Evolutionary conservation across 1,140 invertebrate genomes (phyloP), one percentile per base, ranked within the genome.

Genomic region (Eupeodes corollae): DNA sequence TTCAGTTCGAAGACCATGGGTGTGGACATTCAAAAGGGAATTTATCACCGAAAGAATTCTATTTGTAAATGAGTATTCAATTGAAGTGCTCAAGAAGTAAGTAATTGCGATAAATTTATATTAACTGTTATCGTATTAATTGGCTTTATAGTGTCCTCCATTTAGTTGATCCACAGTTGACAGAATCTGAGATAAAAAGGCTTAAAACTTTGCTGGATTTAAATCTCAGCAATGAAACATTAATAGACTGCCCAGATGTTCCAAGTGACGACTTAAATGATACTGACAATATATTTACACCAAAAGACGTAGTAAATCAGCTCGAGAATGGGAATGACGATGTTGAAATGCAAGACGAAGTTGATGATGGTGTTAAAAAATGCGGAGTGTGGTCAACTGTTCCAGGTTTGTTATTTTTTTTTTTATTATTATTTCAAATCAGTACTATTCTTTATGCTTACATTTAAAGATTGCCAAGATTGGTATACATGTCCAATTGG

Each of bases 401-500:
- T 10, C 32, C 40, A 31, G 47, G 51, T 52, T 32, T 12, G 19
- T 26, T 33, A 32, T 44, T 5, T 14, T 15, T 34, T 31, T 30
- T 14, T 10, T 44, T 16, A 13, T 44, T 13, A 44, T 30, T 15
- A 33, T 33, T 44, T 44, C n/a, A n/a, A n/a, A n/a, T n/a, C n/a
- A n/a, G n/a, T n/a, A n/a, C n/a, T n/a, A n/a, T 34, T 34, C 38
- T 16, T 32, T 12, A 16, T 2, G 11, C 19, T 31, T 31, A 48
- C 40, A 37, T 15, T 45, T 14, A 15, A 12, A 50, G 52, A 50
- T 48, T 41, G 32, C 12, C 35, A 44, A 15, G 41, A 55, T 34
- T 65, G 62, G 62, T 50, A 56, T 1, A 47, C 38, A 34, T 60
- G 58, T 50, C 58, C 63, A 2, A 44, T 66, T 18, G 63, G 63